Base-by-base conservation (phyloP, 2,797 vertebrate genomes). In the Lepidocolaptes lacrymiger region DNA sequence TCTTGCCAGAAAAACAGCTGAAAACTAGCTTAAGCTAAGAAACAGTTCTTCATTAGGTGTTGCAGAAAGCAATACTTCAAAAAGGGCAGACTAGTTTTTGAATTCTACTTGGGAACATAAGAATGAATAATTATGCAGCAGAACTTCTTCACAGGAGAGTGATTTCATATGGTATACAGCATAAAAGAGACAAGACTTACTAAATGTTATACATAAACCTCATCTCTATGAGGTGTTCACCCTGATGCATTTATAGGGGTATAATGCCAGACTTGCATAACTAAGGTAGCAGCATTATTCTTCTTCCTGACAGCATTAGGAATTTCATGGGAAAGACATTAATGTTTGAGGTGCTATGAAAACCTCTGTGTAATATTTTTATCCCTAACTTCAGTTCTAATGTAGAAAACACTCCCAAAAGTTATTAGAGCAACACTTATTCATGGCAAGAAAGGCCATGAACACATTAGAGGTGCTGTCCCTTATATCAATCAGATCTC, bases 121-220 rank as follows among this genome's bases (percentile, higher is more conserved):
- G 28, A 79, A 88, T 59, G 2, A 81, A 84, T 24, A 41, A 90
- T 32, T 37, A 37, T 2, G 13, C 30, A 36, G 8, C 22, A 84
- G 64, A 91, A 74, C 22, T 61, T 54, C 73, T 32, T 62, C 22
- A 51, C 28, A 74, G 51, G 41, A 72, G 14, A 49, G 8, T 39
- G 34, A 85, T 44, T 78, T 94, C 20, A 37, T 15, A 63, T 3
- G 5, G 4, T 3, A 0, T 7, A 20, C 0, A 24, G 14, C 1
- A 61, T 7, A 76, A 85, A 88, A 48, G n/a, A 39, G 7, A 69
- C 21, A 44, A 74, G 55, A 36, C 7, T 68, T 24, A 67, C 8
- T 64, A 43, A 71, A 71, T 14, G 54, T 16, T 52, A 74, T 41
- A n/a, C 5, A 20, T 10, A 24, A 5, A 23, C 2, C 14, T n/a